Percentiles rank a stretch among this genome's conserved stretches.
phyloP scores from a whole-genome alignment of 2,797 vertebrate species.

The Darevskia mixta region DNA sequence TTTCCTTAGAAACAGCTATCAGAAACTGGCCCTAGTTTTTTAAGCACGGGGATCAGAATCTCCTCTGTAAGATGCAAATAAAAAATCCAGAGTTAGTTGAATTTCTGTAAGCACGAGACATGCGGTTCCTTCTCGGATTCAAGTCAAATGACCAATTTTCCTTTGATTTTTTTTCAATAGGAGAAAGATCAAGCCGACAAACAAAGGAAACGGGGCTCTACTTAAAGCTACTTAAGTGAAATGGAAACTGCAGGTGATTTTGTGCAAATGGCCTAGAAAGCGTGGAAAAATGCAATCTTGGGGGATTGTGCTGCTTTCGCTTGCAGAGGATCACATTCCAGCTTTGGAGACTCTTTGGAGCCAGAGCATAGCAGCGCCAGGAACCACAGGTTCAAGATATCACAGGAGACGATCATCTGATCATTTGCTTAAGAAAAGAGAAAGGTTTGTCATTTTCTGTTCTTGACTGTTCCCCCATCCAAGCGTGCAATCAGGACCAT shows the following conservation, averaged over 20 bases:
- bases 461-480: no score
- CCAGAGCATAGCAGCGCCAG: accelerated
- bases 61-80: background rate
- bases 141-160: background rate
- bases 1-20: background rate
- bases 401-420: background rate
- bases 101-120: background rate
- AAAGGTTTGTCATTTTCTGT: no score
- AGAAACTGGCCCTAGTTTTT: background rate
- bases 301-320: conserved; percentile 10
- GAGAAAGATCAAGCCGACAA: background rate
- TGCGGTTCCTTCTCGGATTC: background rate
- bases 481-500: no score
- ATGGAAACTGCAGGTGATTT: background rate
- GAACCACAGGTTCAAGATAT: background rate
- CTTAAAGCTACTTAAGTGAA: conserved; percentile 7
- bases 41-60: background rate
- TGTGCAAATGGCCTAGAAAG: background rate
- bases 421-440: background rate
- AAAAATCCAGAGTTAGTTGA: background rate
- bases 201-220: background rate
- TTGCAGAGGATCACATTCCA: background rate
- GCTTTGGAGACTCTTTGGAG: background rate
- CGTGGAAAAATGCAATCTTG: conserved; percentile 3
- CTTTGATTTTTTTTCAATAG: accelerated